Percentiles rank a stretch among this genome's conserved stretches.
Evolutionary conservation across 2,797 vertebrate species (phyloP).

Genomic region (Enteromius argenteus): DNA sequence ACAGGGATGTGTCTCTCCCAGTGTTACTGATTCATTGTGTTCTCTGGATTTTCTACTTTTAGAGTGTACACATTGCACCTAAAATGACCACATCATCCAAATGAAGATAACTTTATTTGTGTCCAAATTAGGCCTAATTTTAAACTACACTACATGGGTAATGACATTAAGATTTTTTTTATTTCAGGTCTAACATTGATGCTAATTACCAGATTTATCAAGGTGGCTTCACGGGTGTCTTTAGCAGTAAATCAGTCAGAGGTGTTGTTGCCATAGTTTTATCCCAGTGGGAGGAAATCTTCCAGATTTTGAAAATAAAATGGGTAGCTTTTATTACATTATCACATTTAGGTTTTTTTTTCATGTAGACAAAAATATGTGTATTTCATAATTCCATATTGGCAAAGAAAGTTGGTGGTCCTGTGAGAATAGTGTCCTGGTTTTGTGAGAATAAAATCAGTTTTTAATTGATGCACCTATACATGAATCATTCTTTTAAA

Average conservation of each 20-base stretch:
- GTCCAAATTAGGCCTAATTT: not conserved
- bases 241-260: constrained; percentile 17
- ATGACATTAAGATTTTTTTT: too few species aligned
- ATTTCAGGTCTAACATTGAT: not conserved
- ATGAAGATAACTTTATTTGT: not conserved
- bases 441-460: not conserved
- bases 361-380: not conserved
- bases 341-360: not conserved
- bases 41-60: not conserved
- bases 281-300: not conserved
- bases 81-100: not conserved
- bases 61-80: not conserved
- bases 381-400: not conserved
- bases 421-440: not conserved
- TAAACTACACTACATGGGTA: too few species aligned
- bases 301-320: not conserved
- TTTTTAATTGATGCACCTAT: not conserved
- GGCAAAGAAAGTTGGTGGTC: not conserved
- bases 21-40: not conserved
- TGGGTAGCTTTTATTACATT: not conserved
- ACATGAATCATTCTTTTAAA: not conserved
- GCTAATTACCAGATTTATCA: not conserved
- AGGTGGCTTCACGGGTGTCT: not conserved
- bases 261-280: not conserved
- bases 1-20: not conserved